These are phyloP conservation scores for Arctopsyche grandis DNA, from an alignment of 1,140 invertebrate genomes.

Conservation along the genomic window DNA sequence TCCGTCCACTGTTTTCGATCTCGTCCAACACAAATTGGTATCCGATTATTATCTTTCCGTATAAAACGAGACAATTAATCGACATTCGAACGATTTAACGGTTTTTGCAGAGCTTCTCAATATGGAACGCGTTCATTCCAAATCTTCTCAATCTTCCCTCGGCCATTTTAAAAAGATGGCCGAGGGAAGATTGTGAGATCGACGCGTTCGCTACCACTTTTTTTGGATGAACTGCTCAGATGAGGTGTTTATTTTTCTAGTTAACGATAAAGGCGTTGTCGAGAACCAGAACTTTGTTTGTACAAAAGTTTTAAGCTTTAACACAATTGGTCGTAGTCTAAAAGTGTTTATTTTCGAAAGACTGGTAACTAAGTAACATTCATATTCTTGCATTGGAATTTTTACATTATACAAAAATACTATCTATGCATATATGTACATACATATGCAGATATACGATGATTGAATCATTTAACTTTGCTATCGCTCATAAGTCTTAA, in stretches of 20 bases:
- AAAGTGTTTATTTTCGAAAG: conserved; percentile 17
- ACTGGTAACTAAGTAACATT: neutral
- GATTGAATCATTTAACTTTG: too few relatives aligned
- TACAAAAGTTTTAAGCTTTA: conserved; percentile 5
- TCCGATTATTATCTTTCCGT: neutral
- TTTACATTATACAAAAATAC: too few relatives aligned
- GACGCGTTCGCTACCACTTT: conserved; percentile 9
- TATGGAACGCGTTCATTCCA: neutral
- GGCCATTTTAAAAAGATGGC: conserved; percentile 14
- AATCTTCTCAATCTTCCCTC: too few relatives aligned
- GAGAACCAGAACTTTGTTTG: neutral
- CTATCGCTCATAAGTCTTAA: too few relatives aligned
- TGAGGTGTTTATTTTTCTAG: neutral
- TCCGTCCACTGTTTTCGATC: neutral
- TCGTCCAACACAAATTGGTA: conserved; percentile 4
- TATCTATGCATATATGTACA: too few relatives aligned
- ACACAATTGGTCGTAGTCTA: conserved; percentile 16
- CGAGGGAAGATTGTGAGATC: neutral
- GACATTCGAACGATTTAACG: neutral
- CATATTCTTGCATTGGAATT: neutral
- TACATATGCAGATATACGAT: too few relatives aligned
- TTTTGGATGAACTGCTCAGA: conserved; percentile 17
- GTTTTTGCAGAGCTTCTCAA: neutral
- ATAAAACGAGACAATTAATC: conserved; percentile 9
- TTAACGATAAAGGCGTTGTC: conserved; percentile 10